A percentile compares a stretch with the other conserved stretches of the same genome.
phyloP scores from a whole-genome alignment of 2,888 invertebrate species.

The Phortica okadai region DNA sequence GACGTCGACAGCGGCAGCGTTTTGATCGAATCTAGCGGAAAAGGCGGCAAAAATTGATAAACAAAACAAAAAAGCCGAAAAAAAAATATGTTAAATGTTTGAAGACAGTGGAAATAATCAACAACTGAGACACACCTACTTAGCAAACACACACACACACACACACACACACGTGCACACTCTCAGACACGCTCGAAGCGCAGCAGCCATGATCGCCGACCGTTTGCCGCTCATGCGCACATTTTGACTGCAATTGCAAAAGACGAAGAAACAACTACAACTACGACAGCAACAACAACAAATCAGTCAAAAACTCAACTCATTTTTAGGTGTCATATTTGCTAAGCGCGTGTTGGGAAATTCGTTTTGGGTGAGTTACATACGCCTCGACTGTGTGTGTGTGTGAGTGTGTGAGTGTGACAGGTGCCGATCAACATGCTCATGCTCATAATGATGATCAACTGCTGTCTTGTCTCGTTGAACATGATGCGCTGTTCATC shows the following conservation, averaged over 20 bases:
- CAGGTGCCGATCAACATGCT: not conserved
- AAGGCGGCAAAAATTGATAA: not conserved
- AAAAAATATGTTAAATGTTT: slow-evolving; percentile 13
- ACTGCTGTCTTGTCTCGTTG: not conserved
- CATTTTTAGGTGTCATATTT: slow-evolving; percentile 32
- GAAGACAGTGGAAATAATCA: slow-evolving; percentile 16
- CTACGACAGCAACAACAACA: not conserved
- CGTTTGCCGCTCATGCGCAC: not conserved
- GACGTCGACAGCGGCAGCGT: no score
- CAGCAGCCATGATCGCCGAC: slow-evolving; percentile 8
- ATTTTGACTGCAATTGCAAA: slow-evolving; percentile 13
- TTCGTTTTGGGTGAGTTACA: slow-evolving; percentile 19
- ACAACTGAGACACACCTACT: slow-evolving; percentile 31
- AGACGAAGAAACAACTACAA: not conserved
- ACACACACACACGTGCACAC: not conserved
- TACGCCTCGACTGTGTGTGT: slow-evolving; percentile 2
- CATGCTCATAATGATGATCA: slow-evolving; percentile 4
- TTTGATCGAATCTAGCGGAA: not conserved
- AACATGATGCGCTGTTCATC: not conserved
- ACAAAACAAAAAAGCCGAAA: not conserved
- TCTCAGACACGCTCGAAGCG: not conserved
- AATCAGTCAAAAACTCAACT: not conserved
- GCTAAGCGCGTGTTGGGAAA: slow-evolving; percentile 30
- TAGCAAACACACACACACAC: slow-evolving; percentile 8
- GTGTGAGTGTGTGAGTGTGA: not conserved